Evolutionary conservation across 2,797 vertebrate genomes (phyloP).

Genomic region (Esox masquinongy): DNA sequence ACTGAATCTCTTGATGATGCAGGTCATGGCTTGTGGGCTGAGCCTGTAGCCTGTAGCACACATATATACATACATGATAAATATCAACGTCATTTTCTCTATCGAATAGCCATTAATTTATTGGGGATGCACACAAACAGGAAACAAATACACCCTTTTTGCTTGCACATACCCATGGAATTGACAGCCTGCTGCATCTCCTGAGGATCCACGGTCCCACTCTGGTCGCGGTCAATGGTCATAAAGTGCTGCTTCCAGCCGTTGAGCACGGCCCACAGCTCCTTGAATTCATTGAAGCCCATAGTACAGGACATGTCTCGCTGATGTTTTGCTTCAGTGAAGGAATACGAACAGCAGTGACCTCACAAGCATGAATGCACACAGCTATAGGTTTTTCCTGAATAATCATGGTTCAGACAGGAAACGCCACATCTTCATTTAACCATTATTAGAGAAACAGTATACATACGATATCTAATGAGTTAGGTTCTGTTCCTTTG

Average conservation of each 20-base stretch:
- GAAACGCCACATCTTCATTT: no score
- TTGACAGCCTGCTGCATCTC: slow-evolving; percentile 82
- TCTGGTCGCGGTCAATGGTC: slow-evolving; percentile 80
- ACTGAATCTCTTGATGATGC: slow-evolving; percentile 85
- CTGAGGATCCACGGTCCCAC: slow-evolving; percentile 81
- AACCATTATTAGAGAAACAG: no score
- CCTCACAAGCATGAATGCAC: not conserved
- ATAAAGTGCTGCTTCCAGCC: slow-evolving; percentile 84
- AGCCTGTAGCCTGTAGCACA: slow-evolving; percentile 83
- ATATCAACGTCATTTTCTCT: not conserved
- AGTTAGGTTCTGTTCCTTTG: no score
- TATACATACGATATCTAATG: no score
- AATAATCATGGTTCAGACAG: not conserved
- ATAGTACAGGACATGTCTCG: slow-evolving; percentile 82
- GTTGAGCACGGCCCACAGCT: slow-evolving; percentile 79
- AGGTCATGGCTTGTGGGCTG: slow-evolving; percentile 85
- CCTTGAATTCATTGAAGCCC: slow-evolving; percentile 89
- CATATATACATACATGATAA: not conserved
- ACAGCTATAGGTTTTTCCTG: not conserved
- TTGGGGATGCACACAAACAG: not conserved
- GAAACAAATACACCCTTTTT: not conserved
- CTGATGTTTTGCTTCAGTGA: slow-evolving; percentile 64
- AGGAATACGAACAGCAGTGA: slow-evolving; percentile 33
- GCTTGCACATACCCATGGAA: slow-evolving; percentile 78
- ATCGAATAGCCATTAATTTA: not conserved